Conservation (phyloP, 2,888 invertebrate genomes). For the Macrosiphum euphorbiae region DNA sequence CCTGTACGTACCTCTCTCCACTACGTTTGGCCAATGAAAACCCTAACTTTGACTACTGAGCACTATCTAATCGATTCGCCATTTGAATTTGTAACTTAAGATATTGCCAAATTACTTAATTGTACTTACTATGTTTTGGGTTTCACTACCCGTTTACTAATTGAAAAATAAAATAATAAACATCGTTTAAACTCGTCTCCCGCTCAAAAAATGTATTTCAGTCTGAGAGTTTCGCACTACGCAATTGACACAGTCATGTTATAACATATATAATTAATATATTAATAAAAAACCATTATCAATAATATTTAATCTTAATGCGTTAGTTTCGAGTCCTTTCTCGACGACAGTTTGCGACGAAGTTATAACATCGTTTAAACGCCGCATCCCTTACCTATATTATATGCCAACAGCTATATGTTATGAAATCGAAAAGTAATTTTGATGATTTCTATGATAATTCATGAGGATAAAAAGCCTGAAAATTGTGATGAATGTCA, state of each 20-base stretch:
- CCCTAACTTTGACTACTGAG: too few species aligned
- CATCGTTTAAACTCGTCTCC: neutral
- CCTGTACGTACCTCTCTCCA: too few species aligned
- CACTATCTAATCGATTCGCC: too few species aligned
- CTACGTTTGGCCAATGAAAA: too few species aligned
- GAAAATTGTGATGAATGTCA: neutral
- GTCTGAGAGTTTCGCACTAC: neutral
- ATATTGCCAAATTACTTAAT: too few species aligned
- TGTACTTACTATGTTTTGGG: too few species aligned
- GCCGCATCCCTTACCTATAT: neutral
- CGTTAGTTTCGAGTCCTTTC: neutral
- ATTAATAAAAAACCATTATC: neutral
- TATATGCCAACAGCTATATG: too few species aligned
- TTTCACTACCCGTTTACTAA: too few species aligned
- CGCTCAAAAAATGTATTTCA: neutral
- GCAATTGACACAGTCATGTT: too few species aligned
- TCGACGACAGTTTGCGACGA: neutral
- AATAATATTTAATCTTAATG: neutral
- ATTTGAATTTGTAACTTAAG: too few species aligned
- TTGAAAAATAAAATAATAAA: too few species aligned
- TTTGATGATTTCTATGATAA: neutral
- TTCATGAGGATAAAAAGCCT: neutral
- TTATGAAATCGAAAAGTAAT: neutral
- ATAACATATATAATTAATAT: neutral
- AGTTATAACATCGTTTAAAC: neutral